Base-by-base conservation (phyloP, 1,140 invertebrate species). In the Habropoda laboriosa region DNA sequence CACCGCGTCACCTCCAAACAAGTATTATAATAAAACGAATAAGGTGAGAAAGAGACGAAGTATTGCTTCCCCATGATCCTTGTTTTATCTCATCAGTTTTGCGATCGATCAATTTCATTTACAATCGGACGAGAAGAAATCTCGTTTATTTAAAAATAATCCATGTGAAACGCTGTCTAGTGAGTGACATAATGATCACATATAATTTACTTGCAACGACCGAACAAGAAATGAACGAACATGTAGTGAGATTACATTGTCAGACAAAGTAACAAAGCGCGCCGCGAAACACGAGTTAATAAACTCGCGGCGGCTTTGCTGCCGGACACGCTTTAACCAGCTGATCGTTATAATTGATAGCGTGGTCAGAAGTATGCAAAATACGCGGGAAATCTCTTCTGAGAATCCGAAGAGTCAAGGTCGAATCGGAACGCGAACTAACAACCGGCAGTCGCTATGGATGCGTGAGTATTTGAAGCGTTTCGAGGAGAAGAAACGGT, bases 221-320 rank as follows among this genome's bases (percentile, higher is more conserved):
- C 53, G 79, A 68, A 51, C 71, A 12, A 53, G 68, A 79, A 80
- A 42, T 42, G 57, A 64, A 47, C 63, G 79, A 66, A 61, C 72
- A 55, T 67, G 80, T 70, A 82, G 18, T 51, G 35, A 82, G 80
- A 82, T 82, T 82, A 82, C 80, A 72, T 82, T 81, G 81, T 82
- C 79, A 82, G 72, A 5, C 21, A 16, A 38, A 35, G 66, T 77
- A 82, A 82, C 81, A 81, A 77, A 82, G 81, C 70, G 72, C 80
- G 66, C 66, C 42, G 73, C 58, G 66, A 53, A 67, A 83, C 66
- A 64, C 64, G 72, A 83, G 80, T 82, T 83, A 82, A 83, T 83
- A 83, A 77, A 83, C 72, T 66, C 57, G 61, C 42, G 49, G 49
- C 47, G 72, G 47, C 57, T 63, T 76, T 67, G 71, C 72, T 57